A percentile compares a stretch with the other conserved stretches of the same genome.
Conservation (phyloP, 2,113 vertebrate genomes). For the Opisthocomus hoazin region DNA sequence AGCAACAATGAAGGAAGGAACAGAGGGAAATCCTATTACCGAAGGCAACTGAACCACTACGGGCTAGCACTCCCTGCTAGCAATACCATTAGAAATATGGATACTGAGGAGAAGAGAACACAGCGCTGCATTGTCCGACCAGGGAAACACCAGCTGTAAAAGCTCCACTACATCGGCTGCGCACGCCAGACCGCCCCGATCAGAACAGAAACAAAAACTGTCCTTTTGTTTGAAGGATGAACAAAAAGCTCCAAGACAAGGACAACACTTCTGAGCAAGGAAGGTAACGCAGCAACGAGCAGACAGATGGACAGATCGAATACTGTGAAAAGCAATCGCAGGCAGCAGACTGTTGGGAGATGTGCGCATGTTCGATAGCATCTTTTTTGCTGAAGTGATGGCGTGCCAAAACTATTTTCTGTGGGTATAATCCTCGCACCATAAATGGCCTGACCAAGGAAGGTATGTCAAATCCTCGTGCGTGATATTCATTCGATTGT, state of each 20-base stretch:
- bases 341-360: slow-evolving; percentile 67
- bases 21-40: slow-evolving; percentile 58
- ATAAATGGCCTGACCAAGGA: slow-evolving; percentile 72
- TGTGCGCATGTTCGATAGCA: slow-evolving; percentile 73
- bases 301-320: slow-evolving; percentile 75
- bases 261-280: slow-evolving; percentile 38
- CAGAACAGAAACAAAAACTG: background rate
- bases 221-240: slow-evolving; percentile 61
- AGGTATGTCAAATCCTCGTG: slow-evolving; percentile 76
- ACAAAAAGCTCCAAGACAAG: slow-evolving; percentile 37
- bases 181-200: slow-evolving; percentile 12
- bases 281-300: slow-evolving; percentile 56
- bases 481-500: slow-evolving; percentile 53
- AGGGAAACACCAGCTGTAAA: slow-evolving; percentile 65
- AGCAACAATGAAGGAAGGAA: slow-evolving; percentile 69
- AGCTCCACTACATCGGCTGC: slow-evolving; percentile 49
- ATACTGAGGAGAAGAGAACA: slow-evolving; percentile 68
- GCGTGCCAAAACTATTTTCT: slow-evolving; percentile 76
- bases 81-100: slow-evolving; percentile 70
- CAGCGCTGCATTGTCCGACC: slow-evolving; percentile 72
- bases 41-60: slow-evolving; percentile 44
- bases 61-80: slow-evolving; percentile 48
- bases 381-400: slow-evolving; percentile 74
- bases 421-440: slow-evolving; percentile 67
- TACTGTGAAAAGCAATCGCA: slow-evolving; percentile 60